A percentile compares a stretch with the other conserved stretches of the same genome.
Conservation (phyloP, 2,888 invertebrate genomes). For the Tenthredo notha region DNA sequence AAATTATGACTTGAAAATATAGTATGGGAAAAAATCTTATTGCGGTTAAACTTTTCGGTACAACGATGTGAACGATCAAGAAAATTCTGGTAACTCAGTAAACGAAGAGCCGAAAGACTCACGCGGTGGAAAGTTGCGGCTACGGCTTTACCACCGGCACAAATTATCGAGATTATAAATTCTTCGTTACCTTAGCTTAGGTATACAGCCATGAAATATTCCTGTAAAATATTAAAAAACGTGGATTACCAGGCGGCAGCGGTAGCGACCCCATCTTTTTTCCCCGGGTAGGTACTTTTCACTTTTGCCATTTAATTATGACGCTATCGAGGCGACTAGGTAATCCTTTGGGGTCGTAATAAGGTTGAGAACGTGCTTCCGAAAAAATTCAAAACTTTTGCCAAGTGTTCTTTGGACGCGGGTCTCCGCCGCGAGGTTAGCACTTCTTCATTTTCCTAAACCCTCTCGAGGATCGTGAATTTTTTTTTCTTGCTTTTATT, state of each 20-base stretch:
- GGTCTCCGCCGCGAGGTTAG: conserved; percentile 5
- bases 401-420: conserved; percentile 28
- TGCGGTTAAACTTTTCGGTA: background rate
- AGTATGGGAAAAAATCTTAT: too few relatives aligned
- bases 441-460: conserved; percentile 38
- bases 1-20: background rate
- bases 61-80: background rate
- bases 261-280: background rate
- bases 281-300: conserved; percentile 27
- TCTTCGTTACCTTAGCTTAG: conserved; percentile 26
- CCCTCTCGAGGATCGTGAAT: conserved; percentile 18
- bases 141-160: background rate
- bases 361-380: conserved; percentile 34
- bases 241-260: background rate
- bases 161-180: conserved; percentile 43
- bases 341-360: conserved; percentile 46
- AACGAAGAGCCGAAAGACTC: background rate
- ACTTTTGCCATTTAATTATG: conserved; percentile 43
- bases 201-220: conserved; percentile 34
- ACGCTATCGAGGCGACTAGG: conserved; percentile 32
- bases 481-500: background rate
- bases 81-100: background rate
- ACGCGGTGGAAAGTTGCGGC: conserved; percentile 30
- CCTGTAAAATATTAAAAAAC: conserved; percentile 22
- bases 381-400: conserved; percentile 35